phyloP scores from a whole-genome alignment of 2,888 invertebrate species.

The Steinernema carpocapsae region DNA sequence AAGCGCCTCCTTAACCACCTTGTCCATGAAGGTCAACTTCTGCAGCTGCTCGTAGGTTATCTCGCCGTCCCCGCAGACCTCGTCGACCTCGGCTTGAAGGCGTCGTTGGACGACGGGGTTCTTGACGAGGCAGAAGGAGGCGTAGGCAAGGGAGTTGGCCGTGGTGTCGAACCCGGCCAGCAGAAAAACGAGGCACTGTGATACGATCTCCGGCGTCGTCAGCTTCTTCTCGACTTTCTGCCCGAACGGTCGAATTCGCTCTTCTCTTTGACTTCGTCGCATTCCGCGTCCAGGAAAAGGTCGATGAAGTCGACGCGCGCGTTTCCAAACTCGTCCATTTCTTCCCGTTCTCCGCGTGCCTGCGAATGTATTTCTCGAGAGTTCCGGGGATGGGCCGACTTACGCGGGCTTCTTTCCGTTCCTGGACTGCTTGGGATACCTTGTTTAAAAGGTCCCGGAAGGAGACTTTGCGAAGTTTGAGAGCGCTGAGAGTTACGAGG shows the following conservation, averaged over 20 bases:
- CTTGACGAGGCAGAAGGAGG: conserved; percentile 71
- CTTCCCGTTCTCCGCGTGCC: conserved; percentile 14
- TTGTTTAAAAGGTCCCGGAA: conserved; percentile 34
- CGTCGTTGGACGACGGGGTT: conserved; percentile 70
- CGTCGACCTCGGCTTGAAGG: conserved; percentile 54
- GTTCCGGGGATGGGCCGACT: background rate
- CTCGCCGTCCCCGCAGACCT: conserved; percentile 41
- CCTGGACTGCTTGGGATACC: conserved; percentile 42
- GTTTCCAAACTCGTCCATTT: conserved; percentile 38
- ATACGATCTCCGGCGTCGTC: conserved; percentile 55
- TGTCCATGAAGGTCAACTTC: conserved; percentile 58
- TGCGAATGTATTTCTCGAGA: background rate
- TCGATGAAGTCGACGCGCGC: conserved; percentile 62
- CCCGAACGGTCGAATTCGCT: conserved; percentile 25
- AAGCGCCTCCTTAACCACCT: conserved; percentile 59
- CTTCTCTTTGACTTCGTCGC: conserved; percentile 42
- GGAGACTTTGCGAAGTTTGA: conserved; percentile 34
- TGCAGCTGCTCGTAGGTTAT: conserved; percentile 56
- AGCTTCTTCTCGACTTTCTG: conserved; percentile 50
- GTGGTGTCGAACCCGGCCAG: conserved; percentile 71
- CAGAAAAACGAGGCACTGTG: conserved; percentile 58
- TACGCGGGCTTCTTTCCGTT: conserved; percentile 42
- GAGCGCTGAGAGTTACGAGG: conserved; percentile 9
- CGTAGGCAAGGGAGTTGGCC: conserved; percentile 71
- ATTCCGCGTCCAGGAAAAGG: conserved; percentile 58